Evolutionary conservation across 2,113 vertebrate species (phyloP).

Genomic region (Macrotus californicus): DNA sequence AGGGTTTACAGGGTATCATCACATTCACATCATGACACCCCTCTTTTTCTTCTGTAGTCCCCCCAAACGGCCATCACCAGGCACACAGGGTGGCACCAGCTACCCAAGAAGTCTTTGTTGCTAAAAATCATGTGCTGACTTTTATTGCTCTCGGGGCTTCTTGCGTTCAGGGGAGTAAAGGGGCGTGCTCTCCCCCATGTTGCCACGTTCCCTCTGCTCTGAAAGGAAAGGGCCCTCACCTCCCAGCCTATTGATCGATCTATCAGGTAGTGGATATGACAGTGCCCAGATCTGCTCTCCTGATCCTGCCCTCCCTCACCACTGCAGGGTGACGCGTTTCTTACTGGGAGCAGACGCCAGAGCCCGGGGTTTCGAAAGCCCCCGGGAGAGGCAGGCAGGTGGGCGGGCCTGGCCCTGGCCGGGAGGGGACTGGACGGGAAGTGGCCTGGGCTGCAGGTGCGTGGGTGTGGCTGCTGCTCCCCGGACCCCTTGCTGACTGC

Average conservation of each 20-base stretch:
- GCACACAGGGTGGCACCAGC: not conserved
- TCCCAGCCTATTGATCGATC: constrained; percentile 46
- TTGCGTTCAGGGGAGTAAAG: constrained; percentile 13
- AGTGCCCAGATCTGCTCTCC: constrained; percentile 49
- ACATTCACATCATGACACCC: not conserved
- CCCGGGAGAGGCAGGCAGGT: constrained; percentile 6
- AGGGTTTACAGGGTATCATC: not conserved
- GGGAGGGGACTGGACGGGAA: constrained; percentile 12
- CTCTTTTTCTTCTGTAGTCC: not conserved
- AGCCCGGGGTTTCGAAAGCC: constrained; percentile 70
- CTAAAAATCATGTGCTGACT: not conserved
- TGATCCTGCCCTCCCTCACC: constrained; percentile 58
- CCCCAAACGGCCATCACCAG: not conserved
- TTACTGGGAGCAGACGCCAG: constrained; percentile 73
- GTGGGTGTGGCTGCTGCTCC: constrained; percentile 54
- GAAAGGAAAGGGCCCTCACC: constrained; percentile 67
- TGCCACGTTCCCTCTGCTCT: not conserved
- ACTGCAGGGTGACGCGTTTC: constrained; percentile 62
- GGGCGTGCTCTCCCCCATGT: not conserved
- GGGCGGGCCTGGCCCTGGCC: too few species aligned
- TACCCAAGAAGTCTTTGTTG: not conserved
- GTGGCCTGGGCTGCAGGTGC: constrained; percentile 57
- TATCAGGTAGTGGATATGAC: constrained; percentile 68
- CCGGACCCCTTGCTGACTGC: constrained; percentile 65
- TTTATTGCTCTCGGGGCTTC: not conserved